These are phyloP conservation scores for Drosophila mojavensis DNA, from an alignment of 1,140 invertebrate species.

Conservation along the genomic window DNA sequence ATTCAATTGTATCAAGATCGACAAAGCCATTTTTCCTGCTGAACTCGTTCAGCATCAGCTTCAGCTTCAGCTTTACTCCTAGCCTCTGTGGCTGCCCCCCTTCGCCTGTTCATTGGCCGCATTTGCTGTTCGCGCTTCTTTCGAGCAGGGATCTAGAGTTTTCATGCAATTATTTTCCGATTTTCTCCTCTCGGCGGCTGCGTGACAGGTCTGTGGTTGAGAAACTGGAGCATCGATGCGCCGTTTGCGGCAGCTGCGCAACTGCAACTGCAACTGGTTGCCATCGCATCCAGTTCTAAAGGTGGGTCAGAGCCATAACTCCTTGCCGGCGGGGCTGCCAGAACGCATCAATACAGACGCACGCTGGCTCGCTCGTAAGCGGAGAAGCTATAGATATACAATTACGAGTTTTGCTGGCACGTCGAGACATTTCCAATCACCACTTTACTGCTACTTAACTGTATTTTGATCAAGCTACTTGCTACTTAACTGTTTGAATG, in stretches of 20 bases:
- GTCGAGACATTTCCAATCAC: conserved; percentile 69
- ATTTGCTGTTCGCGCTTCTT: conserved; percentile 58
- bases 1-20: conserved; percentile 54
- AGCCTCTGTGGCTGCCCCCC: neutral
- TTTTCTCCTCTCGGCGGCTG: conserved; percentile 69
- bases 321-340: conserved; percentile 34
- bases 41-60: conserved; percentile 56
- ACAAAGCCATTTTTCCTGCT: conserved; percentile 61
- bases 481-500: conserved; percentile 65
- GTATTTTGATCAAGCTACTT: conserved; percentile 60
- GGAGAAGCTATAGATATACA: conserved; percentile 7
- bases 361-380: conserved; percentile 10
- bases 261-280: conserved; percentile 31
- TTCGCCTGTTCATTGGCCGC: conserved; percentile 42
- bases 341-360: conserved; percentile 21
- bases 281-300: conserved; percentile 64
- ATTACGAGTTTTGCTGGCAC: conserved; percentile 20
- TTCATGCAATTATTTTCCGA: conserved; percentile 80
- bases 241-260: conserved; percentile 42
- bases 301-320: conserved; percentile 80
- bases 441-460: conserved; percentile 74
- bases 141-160: conserved; percentile 70
- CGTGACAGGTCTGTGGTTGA: conserved; percentile 77
- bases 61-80: neutral
- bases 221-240: conserved; percentile 74